phyloP scores from a whole-genome alignment of 1,140 invertebrate species.

The Lasaia peninsularis region DNA sequence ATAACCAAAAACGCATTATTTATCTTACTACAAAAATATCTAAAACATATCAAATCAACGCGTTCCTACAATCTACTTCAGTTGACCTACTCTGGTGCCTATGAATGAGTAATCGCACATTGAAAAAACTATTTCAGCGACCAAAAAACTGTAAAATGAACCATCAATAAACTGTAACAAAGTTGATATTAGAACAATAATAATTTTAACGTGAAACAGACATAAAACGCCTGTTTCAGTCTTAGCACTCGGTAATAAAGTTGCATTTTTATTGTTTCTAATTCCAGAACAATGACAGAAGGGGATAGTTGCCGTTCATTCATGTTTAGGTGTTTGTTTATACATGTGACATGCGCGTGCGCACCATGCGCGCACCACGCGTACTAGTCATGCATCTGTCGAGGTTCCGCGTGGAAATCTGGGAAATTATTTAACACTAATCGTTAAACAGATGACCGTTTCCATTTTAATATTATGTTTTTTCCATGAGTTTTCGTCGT shows the following conservation, averaged over 20 bases:
- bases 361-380: constrained; percentile 46
- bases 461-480: constrained; percentile 2
- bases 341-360: constrained; percentile 44
- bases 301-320: constrained; percentile 16
- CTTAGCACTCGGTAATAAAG: constrained; percentile 1
- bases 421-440: constrained; percentile 27
- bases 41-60: too few relatives aligned
- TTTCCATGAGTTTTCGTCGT: background rate
- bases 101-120: background rate
- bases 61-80: too few relatives aligned
- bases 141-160: background rate
- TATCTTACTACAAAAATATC: too few relatives aligned
- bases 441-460: background rate
- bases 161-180: background rate
- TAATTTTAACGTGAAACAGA: background rate
- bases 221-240: background rate
- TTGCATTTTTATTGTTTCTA: background rate
- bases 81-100: background rate
- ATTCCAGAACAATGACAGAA: constrained; percentile 4
- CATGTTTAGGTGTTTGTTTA: constrained; percentile 16
- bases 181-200: background rate
- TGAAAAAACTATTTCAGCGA: background rate
- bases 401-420: constrained; percentile 27
- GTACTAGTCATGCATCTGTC: constrained; percentile 21
- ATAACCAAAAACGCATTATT: too few relatives aligned